phyloP scores from a whole-genome alignment of 2,113 vertebrate species.

The Psittacus erithacus region DNA sequence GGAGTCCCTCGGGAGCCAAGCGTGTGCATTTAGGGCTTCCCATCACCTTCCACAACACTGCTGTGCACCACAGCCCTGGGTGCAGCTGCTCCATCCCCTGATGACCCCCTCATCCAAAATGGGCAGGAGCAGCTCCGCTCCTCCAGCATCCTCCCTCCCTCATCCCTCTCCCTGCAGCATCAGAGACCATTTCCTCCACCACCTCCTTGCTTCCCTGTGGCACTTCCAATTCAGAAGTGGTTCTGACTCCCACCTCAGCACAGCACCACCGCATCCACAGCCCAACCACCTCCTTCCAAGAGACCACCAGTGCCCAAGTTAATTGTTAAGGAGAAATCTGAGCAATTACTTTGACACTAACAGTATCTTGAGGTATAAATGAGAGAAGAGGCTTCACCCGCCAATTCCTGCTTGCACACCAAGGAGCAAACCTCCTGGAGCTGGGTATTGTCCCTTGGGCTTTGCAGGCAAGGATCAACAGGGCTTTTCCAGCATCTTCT shows the following conservation, averaged over 20 bases:
- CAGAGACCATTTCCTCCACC: accelerated
- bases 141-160: not conserved
- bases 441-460: not conserved
- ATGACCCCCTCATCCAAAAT: not conserved
- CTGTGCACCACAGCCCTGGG: not conserved
- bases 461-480: not conserved
- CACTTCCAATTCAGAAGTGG: accelerated
- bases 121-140: not conserved
- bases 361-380: conserved; percentile 41
- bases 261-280: not conserved
- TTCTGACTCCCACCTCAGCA: not conserved
- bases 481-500: not conserved
- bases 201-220: accelerated
- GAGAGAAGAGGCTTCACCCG: not conserved
- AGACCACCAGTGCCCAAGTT: not conserved
- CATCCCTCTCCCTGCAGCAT: accelerated
- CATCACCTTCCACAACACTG: not conserved
- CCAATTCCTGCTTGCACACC: not conserved
- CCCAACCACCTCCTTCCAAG: not conserved
- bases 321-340: not conserved
- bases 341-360: conserved; percentile 12
- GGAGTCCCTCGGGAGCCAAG: not conserved
- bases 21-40: not conserved
- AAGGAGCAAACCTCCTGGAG: not conserved
- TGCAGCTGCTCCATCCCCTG: not conserved